These are phyloP conservation scores for Epizoanthus rinbou DNA, from an alignment of 92 coral and sea anemone species.

Conservation along the genomic window DNA sequence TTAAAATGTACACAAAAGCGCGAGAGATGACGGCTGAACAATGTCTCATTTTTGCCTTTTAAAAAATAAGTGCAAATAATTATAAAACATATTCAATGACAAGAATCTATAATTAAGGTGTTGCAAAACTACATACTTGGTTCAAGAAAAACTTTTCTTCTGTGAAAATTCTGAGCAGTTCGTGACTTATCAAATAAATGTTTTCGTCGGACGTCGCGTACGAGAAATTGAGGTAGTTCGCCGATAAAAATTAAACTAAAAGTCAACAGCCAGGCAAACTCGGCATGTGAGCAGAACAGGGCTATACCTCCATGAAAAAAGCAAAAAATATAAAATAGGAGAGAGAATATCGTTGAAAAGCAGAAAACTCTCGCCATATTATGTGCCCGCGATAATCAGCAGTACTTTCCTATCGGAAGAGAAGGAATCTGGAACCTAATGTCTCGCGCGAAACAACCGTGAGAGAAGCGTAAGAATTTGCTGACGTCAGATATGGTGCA, in stretches of 20 bases:
- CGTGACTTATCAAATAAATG: background rate
- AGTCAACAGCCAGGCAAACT: background rate
- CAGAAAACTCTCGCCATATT: too few relatives aligned
- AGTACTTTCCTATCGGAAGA: background rate
- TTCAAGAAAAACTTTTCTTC: slow-evolving; percentile 14
- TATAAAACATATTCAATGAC: background rate
- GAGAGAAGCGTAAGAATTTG: too few relatives aligned
- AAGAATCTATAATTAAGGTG: background rate
- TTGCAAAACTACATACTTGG: background rate
- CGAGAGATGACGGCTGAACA: background rate
- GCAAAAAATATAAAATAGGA: background rate
- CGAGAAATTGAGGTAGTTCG: background rate
- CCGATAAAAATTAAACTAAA: background rate
- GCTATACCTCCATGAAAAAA: background rate
- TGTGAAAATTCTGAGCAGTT: background rate
- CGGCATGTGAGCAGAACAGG: background rate
- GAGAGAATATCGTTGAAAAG: background rate
- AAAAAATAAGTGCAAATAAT: slow-evolving; percentile 2
- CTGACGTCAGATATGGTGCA: too few relatives aligned
- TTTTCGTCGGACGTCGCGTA: background rate
- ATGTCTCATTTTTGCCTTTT: slow-evolving; percentile 8
- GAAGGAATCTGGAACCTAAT: slow-evolving; percentile 2
- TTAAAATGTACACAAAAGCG: background rate
- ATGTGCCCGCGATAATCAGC: background rate
- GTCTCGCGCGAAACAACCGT: background rate